phyloP scores from a whole-genome alignment of 2,888 invertebrate genomes.

The Oxystoma pomonae region DNA sequence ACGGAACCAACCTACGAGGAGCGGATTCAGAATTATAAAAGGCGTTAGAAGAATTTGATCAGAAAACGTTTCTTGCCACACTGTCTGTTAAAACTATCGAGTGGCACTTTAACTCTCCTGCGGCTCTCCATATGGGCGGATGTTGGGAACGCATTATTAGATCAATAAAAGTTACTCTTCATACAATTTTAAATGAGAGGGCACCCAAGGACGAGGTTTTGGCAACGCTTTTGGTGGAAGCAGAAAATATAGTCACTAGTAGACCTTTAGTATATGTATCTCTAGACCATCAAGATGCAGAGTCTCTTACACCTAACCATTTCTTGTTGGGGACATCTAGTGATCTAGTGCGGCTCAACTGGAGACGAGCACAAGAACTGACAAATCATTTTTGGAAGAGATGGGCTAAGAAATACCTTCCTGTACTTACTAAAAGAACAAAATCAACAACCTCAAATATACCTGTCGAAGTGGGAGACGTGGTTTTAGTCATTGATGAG shows the following conservation, averaged over 20 bases:
- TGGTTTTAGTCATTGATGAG: too few species aligned
- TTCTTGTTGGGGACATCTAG: background rate
- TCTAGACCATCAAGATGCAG: background rate
- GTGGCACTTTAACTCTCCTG: background rate
- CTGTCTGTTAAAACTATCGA: background rate
- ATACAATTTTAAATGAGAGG: background rate
- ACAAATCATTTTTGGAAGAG: too few species aligned
- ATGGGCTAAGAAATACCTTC: too few species aligned
- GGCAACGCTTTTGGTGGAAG: background rate
- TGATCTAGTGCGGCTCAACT: too few species aligned
- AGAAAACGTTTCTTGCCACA: background rate
- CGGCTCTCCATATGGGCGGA: background rate
- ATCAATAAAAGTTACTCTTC: background rate
- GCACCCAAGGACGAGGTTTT: background rate
- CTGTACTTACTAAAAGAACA: too few species aligned
- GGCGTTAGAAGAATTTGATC: background rate
- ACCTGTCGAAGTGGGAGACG: too few species aligned
- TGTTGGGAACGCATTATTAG: background rate
- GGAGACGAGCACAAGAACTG: too few species aligned
- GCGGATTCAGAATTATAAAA: background rate
- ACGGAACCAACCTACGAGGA: background rate
- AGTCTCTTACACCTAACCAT: background rate
- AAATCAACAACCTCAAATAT: too few species aligned
- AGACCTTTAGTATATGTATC: background rate
- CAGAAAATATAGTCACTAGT: background rate